Evolutionary conservation across 2,888 invertebrate genomes (phyloP), one percentile per base, ranked within the genome.

Genomic region (Thera britannica): DNA sequence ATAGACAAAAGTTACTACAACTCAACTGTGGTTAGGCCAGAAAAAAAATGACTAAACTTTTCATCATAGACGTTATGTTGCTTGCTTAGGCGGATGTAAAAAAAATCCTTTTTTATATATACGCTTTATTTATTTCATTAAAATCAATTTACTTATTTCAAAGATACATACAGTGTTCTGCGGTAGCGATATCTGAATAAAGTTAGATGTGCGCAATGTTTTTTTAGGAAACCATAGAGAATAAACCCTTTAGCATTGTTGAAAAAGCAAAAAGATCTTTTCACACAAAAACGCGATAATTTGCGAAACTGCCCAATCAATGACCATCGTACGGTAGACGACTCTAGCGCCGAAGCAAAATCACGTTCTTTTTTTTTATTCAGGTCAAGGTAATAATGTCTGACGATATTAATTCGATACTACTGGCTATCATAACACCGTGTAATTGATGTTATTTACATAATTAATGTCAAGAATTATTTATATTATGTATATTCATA

Each of bases 401-500:
- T 1, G 36, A 36, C 35, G 8, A 57, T 41, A 57, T 51, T 63
- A 63, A 63, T 63, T 57, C 41, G 44, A 51, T 51, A 58, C 41
- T 11, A 58, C 41, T 11, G 57, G 48, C 23, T 57, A 62, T 49
- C 49, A 58, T 58, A 58, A 34, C 23, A 3, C 7, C 41, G n/a
- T 57, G 63, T 63, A 63, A 57, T 63, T 58, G 49, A 51, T 63
- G n/a, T 34, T 41, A 57, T 63, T 63, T 51, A 57, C 57, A 57
- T 57, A 57, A 58, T 57, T 9, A 23, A 34, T n/a, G 8, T 34
- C 23, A 52, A 52, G 61, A 23, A 1, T 23, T 23, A 23, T 23
- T 23, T 23, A 23, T 23, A 23, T 23, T 23, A 23, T 23, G 23
- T 23, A 23, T 48, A 49, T 59, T 60, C 38, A 60, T 35, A 9